Evolutionary conservation across 2,797 vertebrate genomes (phyloP).

Genomic region (Buphagus erythrorhynchus): DNA sequence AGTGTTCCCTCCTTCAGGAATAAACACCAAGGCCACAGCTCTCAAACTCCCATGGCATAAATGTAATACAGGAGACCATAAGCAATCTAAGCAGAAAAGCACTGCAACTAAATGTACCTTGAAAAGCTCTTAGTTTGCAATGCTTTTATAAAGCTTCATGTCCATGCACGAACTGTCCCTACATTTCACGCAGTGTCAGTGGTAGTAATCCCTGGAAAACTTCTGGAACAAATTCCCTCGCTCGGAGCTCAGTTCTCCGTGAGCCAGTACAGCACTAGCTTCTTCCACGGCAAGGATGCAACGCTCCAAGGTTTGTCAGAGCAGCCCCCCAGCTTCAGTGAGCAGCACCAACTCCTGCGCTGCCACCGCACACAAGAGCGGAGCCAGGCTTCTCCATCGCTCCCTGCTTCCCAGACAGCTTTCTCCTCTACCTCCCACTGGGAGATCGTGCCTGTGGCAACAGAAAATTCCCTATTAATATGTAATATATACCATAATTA

Average conservation of each 20-base stretch:
- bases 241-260: background rate
- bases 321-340: background rate
- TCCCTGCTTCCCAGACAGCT: background rate
- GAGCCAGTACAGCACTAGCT: background rate
- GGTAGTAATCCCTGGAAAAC: conserved; percentile 17
- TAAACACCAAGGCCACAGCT: conserved; percentile 25
- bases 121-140: conserved; percentile 26
- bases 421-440: background rate
- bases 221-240: conserved; percentile 17
- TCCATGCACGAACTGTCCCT: background rate
- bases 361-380: background rate
- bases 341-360: rapidly evolving
- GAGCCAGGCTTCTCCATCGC: background rate
- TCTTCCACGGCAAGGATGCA: background rate
- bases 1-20: conserved; percentile 23
- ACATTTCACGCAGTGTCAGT: background rate
- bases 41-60: conserved; percentile 1
- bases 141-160: background rate
- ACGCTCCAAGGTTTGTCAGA: background rate
- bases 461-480: background rate
- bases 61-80: background rate
- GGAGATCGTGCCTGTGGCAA: background rate
- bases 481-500: conserved; percentile 16
- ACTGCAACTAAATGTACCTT: conserved; percentile 22
- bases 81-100: conserved; percentile 35